Conservation (phyloP, 2,113 vertebrate genomes). For the Myrmecobius fasciatus region DNA sequence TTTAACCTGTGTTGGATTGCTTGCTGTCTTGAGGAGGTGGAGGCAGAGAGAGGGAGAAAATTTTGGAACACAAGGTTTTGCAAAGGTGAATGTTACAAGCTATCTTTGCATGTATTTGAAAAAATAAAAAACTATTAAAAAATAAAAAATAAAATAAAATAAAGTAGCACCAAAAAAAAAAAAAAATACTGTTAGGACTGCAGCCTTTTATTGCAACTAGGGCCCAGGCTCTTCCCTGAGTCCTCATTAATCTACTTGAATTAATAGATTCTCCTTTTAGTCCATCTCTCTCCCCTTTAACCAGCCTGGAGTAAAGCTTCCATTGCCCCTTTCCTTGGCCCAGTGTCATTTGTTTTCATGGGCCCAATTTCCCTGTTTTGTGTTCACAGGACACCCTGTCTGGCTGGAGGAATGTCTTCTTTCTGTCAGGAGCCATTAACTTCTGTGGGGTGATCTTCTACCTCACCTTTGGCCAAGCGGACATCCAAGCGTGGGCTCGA, state of each 20-base stretch:
- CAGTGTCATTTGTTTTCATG: not conserved
- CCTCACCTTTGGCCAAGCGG: conserved; percentile 75
- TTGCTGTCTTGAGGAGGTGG: no score
- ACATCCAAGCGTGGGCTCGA: conserved; percentile 83
- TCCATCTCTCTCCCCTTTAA: not conserved
- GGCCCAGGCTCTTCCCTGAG: not conserved
- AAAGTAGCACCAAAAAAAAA: no score
- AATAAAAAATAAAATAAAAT: no score
- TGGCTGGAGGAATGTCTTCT: conserved; percentile 84
- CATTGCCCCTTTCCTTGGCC: not conserved
- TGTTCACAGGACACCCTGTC: conserved; percentile 77
- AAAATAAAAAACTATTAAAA: no score
- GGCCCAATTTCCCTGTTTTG: not conserved
- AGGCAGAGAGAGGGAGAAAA: no score
- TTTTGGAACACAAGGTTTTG: no score
- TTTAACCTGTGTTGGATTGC: no score
- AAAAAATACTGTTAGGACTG: not conserved
- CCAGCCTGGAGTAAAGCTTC: not conserved
- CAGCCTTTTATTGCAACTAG: not conserved
- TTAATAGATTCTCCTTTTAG: not conserved
- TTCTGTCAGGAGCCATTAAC: conserved; percentile 80
- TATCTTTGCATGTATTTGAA: no score
- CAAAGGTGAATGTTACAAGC: no score
- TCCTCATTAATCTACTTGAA: not conserved
- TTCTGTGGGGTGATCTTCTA: conserved; percentile 78